Evolutionary conservation across 92 coral and sea anemone genomes (phyloP), one percentile per base, ranked within the genome.

Genomic region (Umimayanthus chanpuru): DNA sequence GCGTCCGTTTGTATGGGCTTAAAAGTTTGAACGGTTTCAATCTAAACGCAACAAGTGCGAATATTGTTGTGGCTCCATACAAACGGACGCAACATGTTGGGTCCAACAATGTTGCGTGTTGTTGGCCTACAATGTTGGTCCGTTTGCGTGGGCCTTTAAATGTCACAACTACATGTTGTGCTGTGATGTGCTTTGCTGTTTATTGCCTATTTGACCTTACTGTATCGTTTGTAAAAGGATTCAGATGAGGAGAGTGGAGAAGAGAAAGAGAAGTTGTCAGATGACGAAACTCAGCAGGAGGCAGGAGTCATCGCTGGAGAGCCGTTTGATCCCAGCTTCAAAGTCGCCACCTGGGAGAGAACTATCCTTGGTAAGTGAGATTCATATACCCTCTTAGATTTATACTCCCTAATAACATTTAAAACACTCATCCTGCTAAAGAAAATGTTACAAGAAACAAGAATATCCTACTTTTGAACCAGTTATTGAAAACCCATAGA

Each of bases 331-430:
- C 96, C 98, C 3, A 76, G 84, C 38, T 95, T 89, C 88, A 85
- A 90, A 25, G 93, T 96, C 86, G 82, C 96, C 4, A 96, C 99
- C 0, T 96, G 99, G 99, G 90, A 95, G 39, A 92, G 80, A 68
- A 96, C 98, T 47, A 96, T 96, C 73, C 88, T 96, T n/a, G 99
- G 99, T 94, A 47, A 82, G 95, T 30, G 39, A 70, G 36, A 44
- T 8, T 58, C 56, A 23, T 21, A 38, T 9, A 12, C 21, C 1
- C 61, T 36, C 75, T 6, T 40, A 4, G 15, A 25, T 70, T 70
- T 26, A 53, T 12, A 53, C 58, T 53, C 18, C 58, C 1, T 53
- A 12, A 53, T 11, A 2, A 53, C 20, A 53, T 53, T 53, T 12
- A 53, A 12, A 9, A 53, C 58, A 16, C 18, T 53, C 58, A 12